Evolutionary conservation across 2,797 vertebrate species (phyloP), one percentile per base, ranked within the genome.

Genomic region (Furcifer pardalis): DNA sequence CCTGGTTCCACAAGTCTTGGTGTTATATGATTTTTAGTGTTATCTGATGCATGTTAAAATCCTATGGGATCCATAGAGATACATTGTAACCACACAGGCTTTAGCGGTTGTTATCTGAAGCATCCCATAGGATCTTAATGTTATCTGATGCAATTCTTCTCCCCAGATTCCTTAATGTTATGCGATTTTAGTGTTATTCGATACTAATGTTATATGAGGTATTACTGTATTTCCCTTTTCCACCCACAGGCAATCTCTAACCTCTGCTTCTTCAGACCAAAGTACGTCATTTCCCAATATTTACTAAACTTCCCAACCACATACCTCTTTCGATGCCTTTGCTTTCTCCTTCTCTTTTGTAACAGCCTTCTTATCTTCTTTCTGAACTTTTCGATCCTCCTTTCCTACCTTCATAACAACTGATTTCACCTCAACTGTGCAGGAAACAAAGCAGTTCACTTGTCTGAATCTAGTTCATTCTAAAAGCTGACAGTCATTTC

Each of bases 331-430:
- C 66, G 71, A 7, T 59, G 84, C 84, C 87, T 83, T 90, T 91
- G 92, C 97, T 87, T 88, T 96, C 77, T 96, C 93, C n/a, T 97
- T 96, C 77, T 96, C 93, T n/a, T 81, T 96, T 46, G 71, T 56
- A 78, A 62, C 93, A 4, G 8, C 1, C 42, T 68, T 96, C 82
- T 88, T 96, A 71, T 95, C 96, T 27, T 96, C 96, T 88, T 94
- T 96, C 17, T 69, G 74, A 7, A 12, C 0, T 91, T 1, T 90
- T 63, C 86, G 91, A 4, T 94, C 94, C 66, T 95, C 94, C 75
- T 90, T 96, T 78, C 79, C 92, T 35, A 56, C 63, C 88, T 86
- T 94, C 30, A 82, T 13, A 0, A 60, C 2, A 0, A 73, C 9
- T 5, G 63, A 63, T 69, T 95, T 94, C 62, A 59, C 25, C 75